Percentiles rank a stretch among this genome's conserved stretches.
phyloP scores from a whole-genome alignment of 2,113 vertebrate genomes.

The Tangachromis dhanisi region DNA sequence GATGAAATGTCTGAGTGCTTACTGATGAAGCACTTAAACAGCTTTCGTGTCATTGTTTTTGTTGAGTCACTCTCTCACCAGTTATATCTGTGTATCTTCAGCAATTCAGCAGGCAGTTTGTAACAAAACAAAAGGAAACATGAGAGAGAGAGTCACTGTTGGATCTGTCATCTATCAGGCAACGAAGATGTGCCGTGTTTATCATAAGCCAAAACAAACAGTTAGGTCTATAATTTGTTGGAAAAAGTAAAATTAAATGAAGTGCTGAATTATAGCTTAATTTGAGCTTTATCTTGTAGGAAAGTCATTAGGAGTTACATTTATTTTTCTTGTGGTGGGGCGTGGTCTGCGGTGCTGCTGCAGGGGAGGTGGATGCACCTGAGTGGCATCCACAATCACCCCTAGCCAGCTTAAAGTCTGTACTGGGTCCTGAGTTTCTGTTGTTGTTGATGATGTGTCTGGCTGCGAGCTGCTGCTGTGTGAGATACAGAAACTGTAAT shows the following conservation, averaged over 20 bases:
- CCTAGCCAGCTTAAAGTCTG: neutral
- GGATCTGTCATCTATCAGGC: neutral
- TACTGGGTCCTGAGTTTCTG: neutral
- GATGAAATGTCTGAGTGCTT: neutral
- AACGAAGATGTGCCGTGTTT: neutral
- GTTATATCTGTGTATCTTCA: neutral
- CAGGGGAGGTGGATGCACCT: neutral
- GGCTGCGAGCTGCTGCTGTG: neutral
- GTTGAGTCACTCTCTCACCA: neutral
- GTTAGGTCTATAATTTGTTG: neutral
- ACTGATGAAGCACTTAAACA: neutral
- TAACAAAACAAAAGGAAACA: neutral
- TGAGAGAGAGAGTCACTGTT: neutral
- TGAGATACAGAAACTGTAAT: neutral
- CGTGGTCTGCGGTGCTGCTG: neutral
- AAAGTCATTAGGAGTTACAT: neutral
- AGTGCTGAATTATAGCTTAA: neutral
- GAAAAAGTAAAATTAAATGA: neutral
- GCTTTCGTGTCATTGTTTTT: neutral
- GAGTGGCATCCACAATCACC: neutral
- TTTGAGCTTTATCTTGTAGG: neutral
- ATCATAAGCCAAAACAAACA: neutral
- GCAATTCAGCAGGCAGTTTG: neutral
- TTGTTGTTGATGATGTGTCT: neutral
- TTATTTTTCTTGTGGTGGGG: neutral